Evolutionary conservation across 1,140 invertebrate genomes (phyloP), one percentile per base, ranked within the genome.

Genomic region (Drosophila mayri): DNA sequence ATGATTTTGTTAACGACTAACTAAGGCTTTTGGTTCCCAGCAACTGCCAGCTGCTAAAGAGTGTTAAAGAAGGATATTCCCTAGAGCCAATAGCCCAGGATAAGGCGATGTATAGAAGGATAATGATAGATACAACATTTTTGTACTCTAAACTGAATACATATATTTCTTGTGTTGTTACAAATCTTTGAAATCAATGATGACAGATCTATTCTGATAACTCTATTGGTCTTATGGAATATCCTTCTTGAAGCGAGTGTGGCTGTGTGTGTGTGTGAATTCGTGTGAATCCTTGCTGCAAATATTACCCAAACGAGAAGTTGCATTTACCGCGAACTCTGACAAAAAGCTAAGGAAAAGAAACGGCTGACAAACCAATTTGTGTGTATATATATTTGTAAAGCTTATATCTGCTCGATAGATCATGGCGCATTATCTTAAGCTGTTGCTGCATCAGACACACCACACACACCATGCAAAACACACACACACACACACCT

Each of bases 341-440:
- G 37, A 74, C 12, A 71, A 66, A 37, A 52, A 54, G 28, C 46
- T 52, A 65, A 22, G 9, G 9, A 30, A 59, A 49, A 32, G 12
- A 64, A 52, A 25, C 65, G 65, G 61, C 43, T 41, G 46, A 73
- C 37, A 75, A 72, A 65, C 22, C 37, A 46, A 65, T 70, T 40
- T 77, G 49, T 77, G 74, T 77, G 59, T 77, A 77, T 72, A 77
- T 72, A 72, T 60, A 71, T 70, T 70, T 70, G 47, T 52, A 66
- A 76, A 75, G 67, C 71, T 74, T 72, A 66, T 62, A 66, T 62
- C 49, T 68, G 73, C 74, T 68, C 44, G 28, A 58, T 47, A 58
- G 46, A 78, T 63, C 65, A 62, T 57, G 49, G 55, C 59, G 38
- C 62, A 76, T 76, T 70, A 78, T 63, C 32, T 50, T 40, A 49